Conservation (phyloP, 2,797 vertebrate species). For the Cirrhinus mrigala region DNA sequence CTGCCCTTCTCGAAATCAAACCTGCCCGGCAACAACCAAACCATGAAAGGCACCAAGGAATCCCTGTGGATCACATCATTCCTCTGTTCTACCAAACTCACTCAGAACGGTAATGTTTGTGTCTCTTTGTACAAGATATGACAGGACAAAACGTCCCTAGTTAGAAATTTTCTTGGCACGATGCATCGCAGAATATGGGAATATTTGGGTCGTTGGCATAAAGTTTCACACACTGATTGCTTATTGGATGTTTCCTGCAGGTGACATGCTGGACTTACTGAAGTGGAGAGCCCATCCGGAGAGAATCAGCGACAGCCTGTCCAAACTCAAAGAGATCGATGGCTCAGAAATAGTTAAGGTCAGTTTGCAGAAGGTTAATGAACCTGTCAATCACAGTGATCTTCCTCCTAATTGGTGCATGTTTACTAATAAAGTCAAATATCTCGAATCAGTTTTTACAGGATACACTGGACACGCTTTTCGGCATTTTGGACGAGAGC, state of each 20-base stretch:
- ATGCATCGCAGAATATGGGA: background rate
- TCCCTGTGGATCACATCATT: constrained; percentile 99
- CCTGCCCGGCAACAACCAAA: constrained; percentile 91
- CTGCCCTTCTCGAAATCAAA: constrained; percentile 92
- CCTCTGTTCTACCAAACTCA: constrained; percentile 98
- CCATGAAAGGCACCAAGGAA: constrained; percentile 91
- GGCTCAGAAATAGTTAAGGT: constrained; percentile 99
- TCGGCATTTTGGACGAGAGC: constrained; percentile 97
- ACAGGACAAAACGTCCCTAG: background rate
- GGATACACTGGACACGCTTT: constrained; percentile 96
- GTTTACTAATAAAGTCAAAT: background rate
- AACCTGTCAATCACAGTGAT: constrained; percentile 41
- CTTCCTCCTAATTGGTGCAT: constrained; percentile 28
- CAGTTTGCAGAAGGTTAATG: constrained; percentile 43
- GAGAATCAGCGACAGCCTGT: constrained; percentile 94
- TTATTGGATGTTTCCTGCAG: constrained; percentile 71
- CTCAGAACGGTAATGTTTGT: constrained; percentile 89
- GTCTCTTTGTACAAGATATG: background rate
- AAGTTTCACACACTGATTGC: background rate
- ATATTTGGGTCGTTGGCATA: background rate
- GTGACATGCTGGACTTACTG: constrained; percentile 96
- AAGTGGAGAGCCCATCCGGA: constrained; percentile 98
- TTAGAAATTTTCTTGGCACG: background rate
- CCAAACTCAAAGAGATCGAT: constrained; percentile 97
- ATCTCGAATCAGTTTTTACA: constrained; percentile 87